A percentile compares a stretch with the other conserved stretches of the same genome.
phyloP scores from a whole-genome alignment of 1,140 invertebrate species.

The Brachionus calyciflorus region DNA sequence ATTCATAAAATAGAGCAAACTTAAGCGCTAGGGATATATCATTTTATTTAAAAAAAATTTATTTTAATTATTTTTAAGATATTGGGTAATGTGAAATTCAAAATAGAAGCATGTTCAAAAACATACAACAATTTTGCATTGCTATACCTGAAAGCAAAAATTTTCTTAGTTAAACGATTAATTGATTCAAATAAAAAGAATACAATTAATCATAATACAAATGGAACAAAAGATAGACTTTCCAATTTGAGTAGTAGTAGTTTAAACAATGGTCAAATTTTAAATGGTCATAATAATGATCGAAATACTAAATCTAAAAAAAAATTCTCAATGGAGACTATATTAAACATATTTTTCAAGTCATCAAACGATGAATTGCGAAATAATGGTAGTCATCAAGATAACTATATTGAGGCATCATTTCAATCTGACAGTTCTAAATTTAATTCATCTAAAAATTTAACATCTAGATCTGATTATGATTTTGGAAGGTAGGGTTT shows the following conservation, averaged over 20 bases:
- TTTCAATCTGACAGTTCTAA: neutral
- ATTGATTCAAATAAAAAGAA: neutral
- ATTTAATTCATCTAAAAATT: neutral
- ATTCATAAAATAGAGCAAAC: neutral
- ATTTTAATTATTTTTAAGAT: slow-evolving; percentile 64
- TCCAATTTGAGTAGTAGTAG: neutral
- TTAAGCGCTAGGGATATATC: neutral
- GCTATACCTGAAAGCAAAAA: slow-evolving; percentile 66
- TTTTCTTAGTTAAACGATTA: slow-evolving; percentile 66
- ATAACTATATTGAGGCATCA: too few species aligned
- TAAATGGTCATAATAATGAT: neutral
- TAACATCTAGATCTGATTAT: neutral
- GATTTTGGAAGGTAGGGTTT: neutral
- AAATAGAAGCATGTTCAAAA: slow-evolving; percentile 74
- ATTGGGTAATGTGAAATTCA: slow-evolving; percentile 76
- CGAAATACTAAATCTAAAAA: slow-evolving; percentile 18
- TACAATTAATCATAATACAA: neutral
- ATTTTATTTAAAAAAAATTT: neutral
- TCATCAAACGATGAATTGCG: neutral
- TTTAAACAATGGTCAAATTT: neutral
- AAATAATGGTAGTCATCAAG: neutral
- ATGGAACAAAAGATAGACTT: neutral
- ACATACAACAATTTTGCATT: slow-evolving; percentile 69
- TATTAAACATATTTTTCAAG: slow-evolving; percentile 38
- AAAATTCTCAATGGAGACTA: slow-evolving; percentile 20